A percentile compares a stretch with the other conserved stretches of the same genome.
Evolutionary conservation across 2,797 vertebrate species (phyloP).

Genomic region (Varecia variegata): DNA sequence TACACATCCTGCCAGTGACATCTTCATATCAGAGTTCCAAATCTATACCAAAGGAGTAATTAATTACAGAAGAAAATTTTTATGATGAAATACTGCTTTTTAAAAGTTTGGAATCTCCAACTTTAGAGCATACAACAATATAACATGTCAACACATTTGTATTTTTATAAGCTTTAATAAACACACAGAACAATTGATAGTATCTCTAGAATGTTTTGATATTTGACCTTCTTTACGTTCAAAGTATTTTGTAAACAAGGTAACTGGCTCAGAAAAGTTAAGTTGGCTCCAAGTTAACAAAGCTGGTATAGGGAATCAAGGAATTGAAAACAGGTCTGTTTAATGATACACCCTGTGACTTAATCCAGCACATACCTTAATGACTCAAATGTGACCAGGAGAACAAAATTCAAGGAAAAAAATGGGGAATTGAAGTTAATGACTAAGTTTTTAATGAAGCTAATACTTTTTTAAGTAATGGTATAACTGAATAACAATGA

Average conservation of each 20-base stretch:
- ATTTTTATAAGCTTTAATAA: not conserved
- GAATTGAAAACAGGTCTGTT: not conserved
- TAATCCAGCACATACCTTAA: not conserved
- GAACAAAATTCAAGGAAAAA: not conserved
- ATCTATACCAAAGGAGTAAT: not conserved
- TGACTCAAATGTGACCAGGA: not conserved
- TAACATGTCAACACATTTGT: not conserved
- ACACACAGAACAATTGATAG: not conserved
- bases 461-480: not conserved
- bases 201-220: not conserved
- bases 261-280: constrained; percentile 1
- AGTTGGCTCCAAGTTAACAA: not conserved
- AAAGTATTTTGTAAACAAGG: not conserved
- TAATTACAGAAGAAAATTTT: not conserved
- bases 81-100: not conserved
- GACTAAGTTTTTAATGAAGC: not conserved
- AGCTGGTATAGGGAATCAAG: not conserved
- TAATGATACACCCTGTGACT: not conserved
- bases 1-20: not conserved
- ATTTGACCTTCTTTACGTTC: not conserved
- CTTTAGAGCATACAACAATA: not conserved
- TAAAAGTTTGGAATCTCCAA: not conserved
- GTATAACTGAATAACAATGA: not conserved
- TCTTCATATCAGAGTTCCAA: not conserved
- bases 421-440: not conserved